Percentiles rank a stretch among this genome's conserved stretches.
phyloP scores from a whole-genome alignment of 1,140 invertebrate species.

The Orchesella cincta region DNA sequence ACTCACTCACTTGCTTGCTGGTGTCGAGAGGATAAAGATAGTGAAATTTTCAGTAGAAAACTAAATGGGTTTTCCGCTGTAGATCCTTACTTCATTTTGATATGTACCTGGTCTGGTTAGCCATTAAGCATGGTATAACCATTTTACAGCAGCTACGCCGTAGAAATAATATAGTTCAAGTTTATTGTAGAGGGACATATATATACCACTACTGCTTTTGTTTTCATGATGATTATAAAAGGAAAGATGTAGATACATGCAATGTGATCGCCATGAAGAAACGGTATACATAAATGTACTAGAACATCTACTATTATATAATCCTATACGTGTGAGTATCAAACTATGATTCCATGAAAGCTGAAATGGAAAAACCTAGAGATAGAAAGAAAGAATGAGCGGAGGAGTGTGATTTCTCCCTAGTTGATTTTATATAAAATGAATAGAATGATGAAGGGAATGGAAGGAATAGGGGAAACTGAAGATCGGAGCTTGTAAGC shows the following conservation, averaged over 20 bases:
- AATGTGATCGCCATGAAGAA: not conserved
- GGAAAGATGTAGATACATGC: too few species aligned
- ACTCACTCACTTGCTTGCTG: not conserved
- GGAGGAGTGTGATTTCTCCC: conserved; percentile 13
- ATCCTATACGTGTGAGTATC: too few species aligned
- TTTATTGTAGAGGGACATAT: not conserved
- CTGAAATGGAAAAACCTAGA: too few species aligned
- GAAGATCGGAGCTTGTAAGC: not conserved
- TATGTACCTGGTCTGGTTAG: not conserved
- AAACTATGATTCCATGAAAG: too few species aligned
- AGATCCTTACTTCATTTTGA: not conserved
- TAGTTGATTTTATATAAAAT: conserved; percentile 21
- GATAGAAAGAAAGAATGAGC: too few species aligned
- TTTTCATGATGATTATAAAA: too few species aligned
- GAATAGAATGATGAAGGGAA: not conserved
- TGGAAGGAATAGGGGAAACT: not conserved
- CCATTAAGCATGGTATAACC: not conserved
- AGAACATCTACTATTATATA: too few species aligned
- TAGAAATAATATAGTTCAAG: not conserved
- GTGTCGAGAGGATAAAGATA: conserved; percentile 11
- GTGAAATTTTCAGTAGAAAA: conserved; percentile 3
- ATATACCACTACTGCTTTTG: not conserved
- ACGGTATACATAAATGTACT: too few species aligned
- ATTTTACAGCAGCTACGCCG: not conserved
- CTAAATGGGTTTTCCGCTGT: not conserved